phyloP scores from a whole-genome alignment of 2,797 vertebrate genomes.

The Anguilla anguilla region DNA sequence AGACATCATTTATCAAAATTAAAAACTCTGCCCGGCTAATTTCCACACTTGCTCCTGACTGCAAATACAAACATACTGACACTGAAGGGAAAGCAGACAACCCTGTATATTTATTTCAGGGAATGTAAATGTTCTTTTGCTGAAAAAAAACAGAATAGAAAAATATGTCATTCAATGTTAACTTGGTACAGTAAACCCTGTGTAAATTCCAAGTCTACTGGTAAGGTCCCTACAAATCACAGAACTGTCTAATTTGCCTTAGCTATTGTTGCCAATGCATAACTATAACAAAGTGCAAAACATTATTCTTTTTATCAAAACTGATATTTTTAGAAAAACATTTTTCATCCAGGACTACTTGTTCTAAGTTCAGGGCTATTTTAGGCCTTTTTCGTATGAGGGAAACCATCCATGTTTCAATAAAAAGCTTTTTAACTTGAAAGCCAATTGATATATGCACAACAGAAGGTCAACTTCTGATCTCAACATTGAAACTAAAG shows the following conservation, averaged over 20 bases:
- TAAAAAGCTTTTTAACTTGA: too few species aligned
- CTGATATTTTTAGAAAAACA: too few species aligned
- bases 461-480: not conserved
- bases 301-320: too few species aligned
- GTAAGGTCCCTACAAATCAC: not conserved
- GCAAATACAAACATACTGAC: not conserved
- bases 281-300: too few species aligned
- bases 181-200: not conserved
- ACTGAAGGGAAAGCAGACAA: not conserved
- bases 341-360: too few species aligned
- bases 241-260: too few species aligned
- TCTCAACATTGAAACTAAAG: not conserved
- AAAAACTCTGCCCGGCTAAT: not conserved
- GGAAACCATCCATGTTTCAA: too few species aligned
- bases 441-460: not conserved
- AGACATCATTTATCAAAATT: not conserved
- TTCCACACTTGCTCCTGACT: not conserved
- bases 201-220: not conserved
- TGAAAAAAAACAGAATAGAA: not conserved
- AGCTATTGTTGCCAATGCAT: too few species aligned
- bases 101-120: not conserved
- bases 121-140: not conserved
- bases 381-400: too few species aligned
- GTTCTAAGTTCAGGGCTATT: not conserved
- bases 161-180: not conserved